phyloP scores from a whole-genome alignment of 2,888 invertebrate species.

The Pinctada fucata region DNA sequence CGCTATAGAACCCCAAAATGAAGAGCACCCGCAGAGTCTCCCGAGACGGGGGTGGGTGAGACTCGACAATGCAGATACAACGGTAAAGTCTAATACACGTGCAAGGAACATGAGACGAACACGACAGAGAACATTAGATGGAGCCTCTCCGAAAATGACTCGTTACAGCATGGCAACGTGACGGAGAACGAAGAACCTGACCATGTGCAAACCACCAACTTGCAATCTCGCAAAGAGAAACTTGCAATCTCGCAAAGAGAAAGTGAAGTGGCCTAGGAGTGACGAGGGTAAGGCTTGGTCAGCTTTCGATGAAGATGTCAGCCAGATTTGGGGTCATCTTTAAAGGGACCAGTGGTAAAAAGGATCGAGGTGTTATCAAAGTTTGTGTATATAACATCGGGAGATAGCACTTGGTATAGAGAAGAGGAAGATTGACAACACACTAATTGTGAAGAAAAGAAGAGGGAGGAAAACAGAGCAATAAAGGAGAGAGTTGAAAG shows the following conservation, averaged over 20 bases:
- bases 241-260: neutral
- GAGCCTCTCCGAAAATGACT: neutral
- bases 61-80: constrained; percentile 13
- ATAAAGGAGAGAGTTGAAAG: neutral
- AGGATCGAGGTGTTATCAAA: neutral
- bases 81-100: neutral
- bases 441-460: neutral
- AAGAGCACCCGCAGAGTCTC: constrained; percentile 9
- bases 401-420: neutral
- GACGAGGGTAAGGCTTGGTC: neutral
- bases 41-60: constrained; percentile 22
- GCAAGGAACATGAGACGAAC: constrained; percentile 9
- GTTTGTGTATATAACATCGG: neutral
- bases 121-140: constrained; percentile 17
- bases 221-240: too few species aligned
- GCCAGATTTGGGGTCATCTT: neutral
- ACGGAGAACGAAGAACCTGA: too few species aligned
- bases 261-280: neutral
- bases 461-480: neutral
- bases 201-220: too few species aligned
- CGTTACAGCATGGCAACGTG: too few species aligned
- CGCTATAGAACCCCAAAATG: neutral
- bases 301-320: neutral
- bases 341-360: neutral
- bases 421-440: neutral